Percentiles rank a stretch among this genome's conserved stretches.
These are phyloP conservation scores for Danio jaintianensis DNA, from an alignment of 2,797 vertebrate genomes.

Conservation along the genomic window DNA sequence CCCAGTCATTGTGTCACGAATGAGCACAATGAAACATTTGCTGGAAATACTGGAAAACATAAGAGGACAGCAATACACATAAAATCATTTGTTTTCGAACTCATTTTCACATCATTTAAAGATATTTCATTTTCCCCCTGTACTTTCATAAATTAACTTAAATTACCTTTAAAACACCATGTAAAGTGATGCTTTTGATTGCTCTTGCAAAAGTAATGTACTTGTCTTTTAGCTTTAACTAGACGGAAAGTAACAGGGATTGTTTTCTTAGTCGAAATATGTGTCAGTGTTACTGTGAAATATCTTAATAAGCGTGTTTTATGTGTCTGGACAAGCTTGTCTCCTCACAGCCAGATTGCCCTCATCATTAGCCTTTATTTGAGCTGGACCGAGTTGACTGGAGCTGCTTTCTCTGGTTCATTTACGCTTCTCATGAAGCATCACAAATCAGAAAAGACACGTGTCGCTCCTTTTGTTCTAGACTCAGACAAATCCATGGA, in stretches of 20 bases:
- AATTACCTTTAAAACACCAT: not conserved
- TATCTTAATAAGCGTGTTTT: constrained; percentile 18
- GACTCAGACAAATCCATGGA: constrained; percentile 23
- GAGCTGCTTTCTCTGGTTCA: constrained; percentile 49
- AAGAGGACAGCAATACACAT: constrained; percentile 10
- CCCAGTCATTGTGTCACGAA: constrained; percentile 46
- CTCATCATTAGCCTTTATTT: constrained; percentile 48
- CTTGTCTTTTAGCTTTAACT: not conserved
- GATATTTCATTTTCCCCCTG: not conserved
- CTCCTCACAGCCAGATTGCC: constrained; percentile 31
- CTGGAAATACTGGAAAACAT: constrained; percentile 28
- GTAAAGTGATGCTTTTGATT: not conserved
- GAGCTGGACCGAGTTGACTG: constrained; percentile 19
- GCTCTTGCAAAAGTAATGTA: constrained; percentile 6
- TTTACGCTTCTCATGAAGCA: constrained; percentile 28
- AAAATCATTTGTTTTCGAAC: constrained; percentile 12
- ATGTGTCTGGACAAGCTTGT: constrained; percentile 38
- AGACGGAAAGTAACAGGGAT: not conserved
- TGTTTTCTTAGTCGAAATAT: constrained; percentile 21
- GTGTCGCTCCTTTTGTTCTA: constrained; percentile 33
- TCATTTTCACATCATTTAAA: constrained; percentile 15
- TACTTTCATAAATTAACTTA: not conserved
- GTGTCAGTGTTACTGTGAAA: constrained; percentile 12
- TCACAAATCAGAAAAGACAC: constrained; percentile 51
- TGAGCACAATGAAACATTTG: constrained; percentile 48